phyloP scores from a whole-genome alignment of 2,113 vertebrate species.

The Indicator maculatus region DNA sequence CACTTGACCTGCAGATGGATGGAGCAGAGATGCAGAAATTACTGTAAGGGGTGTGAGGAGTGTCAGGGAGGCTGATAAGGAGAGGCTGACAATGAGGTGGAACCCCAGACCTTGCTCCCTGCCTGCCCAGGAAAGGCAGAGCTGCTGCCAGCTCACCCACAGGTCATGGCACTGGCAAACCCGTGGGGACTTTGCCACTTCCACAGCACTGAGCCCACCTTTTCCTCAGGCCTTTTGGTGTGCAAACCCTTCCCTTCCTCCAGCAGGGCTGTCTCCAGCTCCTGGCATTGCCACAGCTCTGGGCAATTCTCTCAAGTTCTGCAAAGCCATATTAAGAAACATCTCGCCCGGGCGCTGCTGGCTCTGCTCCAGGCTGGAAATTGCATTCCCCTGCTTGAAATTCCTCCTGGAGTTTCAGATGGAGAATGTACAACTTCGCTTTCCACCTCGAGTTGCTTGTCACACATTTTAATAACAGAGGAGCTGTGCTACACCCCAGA shows the following conservation, averaged over 20 bases:
- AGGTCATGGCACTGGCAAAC: accelerated
- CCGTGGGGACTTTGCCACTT: background rate
- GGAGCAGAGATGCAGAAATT: background rate
- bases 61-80: accelerated
- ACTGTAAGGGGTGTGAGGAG: background rate
- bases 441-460: constrained; percentile 50
- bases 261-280: background rate
- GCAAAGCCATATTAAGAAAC: constrained; percentile 60
- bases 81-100: no score
- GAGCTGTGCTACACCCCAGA: constrained; percentile 46
- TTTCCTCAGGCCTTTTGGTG: background rate
- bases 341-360: constrained; percentile 57
- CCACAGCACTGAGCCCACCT: background rate
- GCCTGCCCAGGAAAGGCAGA: background rate
- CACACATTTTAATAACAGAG: constrained; percentile 60
- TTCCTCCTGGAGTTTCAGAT: constrained; percentile 61
- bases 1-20: accelerated
- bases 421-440: constrained; percentile 62
- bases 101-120: background rate
- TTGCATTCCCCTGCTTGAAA: constrained; percentile 65
- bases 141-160: accelerated
- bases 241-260: accelerated
- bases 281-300: background rate
- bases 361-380: constrained; percentile 66
- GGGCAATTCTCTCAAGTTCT: constrained; percentile 24